Conservation (phyloP, 1,140 invertebrate genomes). For the Nylanderia fulva region DNA sequence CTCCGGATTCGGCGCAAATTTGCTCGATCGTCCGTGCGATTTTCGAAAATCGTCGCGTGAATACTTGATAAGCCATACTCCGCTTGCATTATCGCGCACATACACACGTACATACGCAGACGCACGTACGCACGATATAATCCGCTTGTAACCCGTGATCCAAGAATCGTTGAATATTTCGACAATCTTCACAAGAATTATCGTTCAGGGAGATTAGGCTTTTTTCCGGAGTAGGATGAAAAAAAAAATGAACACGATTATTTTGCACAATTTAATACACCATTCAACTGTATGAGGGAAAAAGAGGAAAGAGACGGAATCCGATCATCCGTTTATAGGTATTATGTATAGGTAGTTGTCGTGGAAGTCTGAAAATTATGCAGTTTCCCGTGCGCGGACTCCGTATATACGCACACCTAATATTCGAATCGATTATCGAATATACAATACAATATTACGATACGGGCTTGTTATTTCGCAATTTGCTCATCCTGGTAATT, state of each 20-base stretch:
- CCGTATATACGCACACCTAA: not conserved
- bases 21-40: conserved; percentile 54
- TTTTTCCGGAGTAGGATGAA: not conserved
- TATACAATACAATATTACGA: conserved; percentile 37
- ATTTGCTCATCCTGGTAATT: conserved; percentile 42
- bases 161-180: conserved; percentile 38
- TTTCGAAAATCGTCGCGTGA: conserved; percentile 61
- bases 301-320: no score
- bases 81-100: conserved; percentile 37
- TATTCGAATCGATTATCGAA: conserved; percentile 53
- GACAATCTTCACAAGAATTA: conserved; percentile 31
- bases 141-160: conserved; percentile 41
- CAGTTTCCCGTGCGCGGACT: not conserved
- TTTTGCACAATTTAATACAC: conserved; percentile 41
- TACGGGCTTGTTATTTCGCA: conserved; percentile 42
- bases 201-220: conserved; percentile 42
- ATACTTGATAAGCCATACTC: conserved; percentile 60
- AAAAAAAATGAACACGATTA: conserved; percentile 10
- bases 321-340: conserved; percentile 16
- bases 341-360: not conserved
- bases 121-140: conserved; percentile 17
- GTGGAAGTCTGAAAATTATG: conserved; percentile 38
- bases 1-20: conserved; percentile 60
- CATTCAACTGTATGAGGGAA: not conserved
- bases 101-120: not conserved